Base-by-base conservation (phyloP, 2,797 vertebrate species). In the Neosilurus mollespiculum region DNA sequence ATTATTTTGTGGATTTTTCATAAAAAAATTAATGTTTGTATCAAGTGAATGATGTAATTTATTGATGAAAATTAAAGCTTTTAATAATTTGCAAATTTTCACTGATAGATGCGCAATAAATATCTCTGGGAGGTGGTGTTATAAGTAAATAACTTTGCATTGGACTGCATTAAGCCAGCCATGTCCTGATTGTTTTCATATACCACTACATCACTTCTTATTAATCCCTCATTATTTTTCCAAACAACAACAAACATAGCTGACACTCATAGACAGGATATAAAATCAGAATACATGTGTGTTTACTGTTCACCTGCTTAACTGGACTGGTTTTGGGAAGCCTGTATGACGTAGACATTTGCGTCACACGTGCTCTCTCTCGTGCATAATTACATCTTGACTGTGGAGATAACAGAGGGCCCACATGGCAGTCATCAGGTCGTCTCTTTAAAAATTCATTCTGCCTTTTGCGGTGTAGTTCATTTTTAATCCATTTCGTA, bases 381-480 rank as follows among this genome's bases (percentile, higher is more conserved):
- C 83, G 83, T 81, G 1, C 80, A 71, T n/a, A 67, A 59, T 86
- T 83, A 49, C 15, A 84, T 58, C 78, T 75, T 67, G 84, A 58
- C 14, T 22, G 64, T 72, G 81, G 6, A 81, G 89, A 85, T 81
- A 84, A 86, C 16, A 61, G 51, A 51, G 51, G 6, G 9, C 78
- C 59, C 11, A 7, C 51, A 58, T 89, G 91, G 37, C 91, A 90
- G 83, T 90, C 93, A 81, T 90, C 83, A 0, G 92, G 91, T 87
- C 95, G 91, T 85, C 94, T 92, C 88, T 88, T 94, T 56, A 90
- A 87, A 83, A 95, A 95, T 85, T 94, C 94, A 73, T 79, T 76
- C n/a, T 95, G 93, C 79, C 95, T 92, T 89, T 94, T 95, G 51
- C 92, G 86, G 87, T 92, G 94, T 61, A 92, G 89, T 30, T 93